Conservation (phyloP, 2,797 vertebrate species). For the Danio kyathit region DNA sequence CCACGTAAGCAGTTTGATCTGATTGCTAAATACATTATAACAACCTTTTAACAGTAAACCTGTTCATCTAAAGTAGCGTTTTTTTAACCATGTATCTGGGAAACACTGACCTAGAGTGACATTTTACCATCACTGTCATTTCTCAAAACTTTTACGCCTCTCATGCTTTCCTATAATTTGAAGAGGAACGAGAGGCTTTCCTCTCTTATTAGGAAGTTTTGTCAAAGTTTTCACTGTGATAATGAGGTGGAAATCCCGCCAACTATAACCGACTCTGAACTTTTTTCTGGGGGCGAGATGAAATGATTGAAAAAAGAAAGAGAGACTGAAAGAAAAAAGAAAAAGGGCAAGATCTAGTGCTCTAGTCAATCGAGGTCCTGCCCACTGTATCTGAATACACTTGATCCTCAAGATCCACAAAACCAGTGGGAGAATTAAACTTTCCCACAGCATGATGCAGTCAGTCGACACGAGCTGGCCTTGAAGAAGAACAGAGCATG, state of each 20-base stretch:
- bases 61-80: not conserved
- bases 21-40: not conserved
- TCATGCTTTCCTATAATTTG: constrained; percentile 41
- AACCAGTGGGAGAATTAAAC: constrained; percentile 30
- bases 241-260: constrained; percentile 61
- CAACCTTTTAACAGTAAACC: not conserved
- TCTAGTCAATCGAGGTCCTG: constrained; percentile 35
- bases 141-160: constrained; percentile 27
- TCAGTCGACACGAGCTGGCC: constrained; percentile 45
- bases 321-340: constrained; percentile 26
- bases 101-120: not conserved
- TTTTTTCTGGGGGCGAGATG: constrained; percentile 54
- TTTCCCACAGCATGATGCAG: constrained; percentile 36
- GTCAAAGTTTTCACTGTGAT: constrained; percentile 53
- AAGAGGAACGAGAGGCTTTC: constrained; percentile 28
- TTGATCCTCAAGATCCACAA: constrained; percentile 47
- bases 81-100: not conserved
- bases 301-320: constrained; percentile 33
- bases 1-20: not conserved
- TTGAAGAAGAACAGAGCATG: constrained; percentile 47
- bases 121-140: constrained; percentile 19
- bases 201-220: constrained; percentile 36
- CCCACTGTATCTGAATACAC: constrained; percentile 49
- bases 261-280: constrained; percentile 52
- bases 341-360: constrained; percentile 23